phyloP scores from a whole-genome alignment of 2,113 vertebrate species.

The Eptesicus fuscus region DNA sequence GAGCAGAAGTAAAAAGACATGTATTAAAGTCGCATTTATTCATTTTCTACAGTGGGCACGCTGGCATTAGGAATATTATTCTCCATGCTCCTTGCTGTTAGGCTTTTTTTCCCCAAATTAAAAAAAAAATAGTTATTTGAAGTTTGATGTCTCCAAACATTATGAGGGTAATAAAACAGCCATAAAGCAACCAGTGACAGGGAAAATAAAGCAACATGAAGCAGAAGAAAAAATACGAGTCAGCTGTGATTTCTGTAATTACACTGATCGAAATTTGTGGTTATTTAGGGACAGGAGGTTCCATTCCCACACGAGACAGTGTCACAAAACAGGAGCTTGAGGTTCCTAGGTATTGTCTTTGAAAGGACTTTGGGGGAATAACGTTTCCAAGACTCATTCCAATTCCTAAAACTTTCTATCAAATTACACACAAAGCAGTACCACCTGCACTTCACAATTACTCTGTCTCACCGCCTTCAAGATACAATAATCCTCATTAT shows the following conservation, averaged over 20 bases:
- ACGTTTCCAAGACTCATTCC: conserved; percentile 65
- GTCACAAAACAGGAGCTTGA: neutral
- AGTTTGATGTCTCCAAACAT: conserved; percentile 39
- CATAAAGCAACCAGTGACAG: conserved; percentile 39
- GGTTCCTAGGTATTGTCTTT: conserved; percentile 63
- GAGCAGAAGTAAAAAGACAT: neutral
- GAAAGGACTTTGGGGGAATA: conserved; percentile 58
- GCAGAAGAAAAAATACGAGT: conserved; percentile 47
- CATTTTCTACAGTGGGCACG: neutral
- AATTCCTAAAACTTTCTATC: conserved; percentile 68
- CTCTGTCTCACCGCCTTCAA: neutral
- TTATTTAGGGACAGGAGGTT: conserved; percentile 27
- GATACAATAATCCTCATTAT: neutral
- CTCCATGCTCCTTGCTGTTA: neutral
- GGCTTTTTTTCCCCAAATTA: neutral
- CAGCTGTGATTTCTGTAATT: conserved; percentile 49
- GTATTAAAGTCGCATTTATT: neutral
- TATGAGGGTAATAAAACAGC: conserved; percentile 41
- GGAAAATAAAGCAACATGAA: conserved; percentile 43
- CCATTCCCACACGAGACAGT: neutral
- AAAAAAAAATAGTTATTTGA: conserved; percentile 38
- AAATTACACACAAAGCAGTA: conserved; percentile 63
- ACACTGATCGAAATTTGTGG: conserved; percentile 50
- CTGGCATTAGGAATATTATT: neutral
- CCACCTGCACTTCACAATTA: conserved; percentile 42